Evolutionary conservation across 2,113 vertebrate genomes (phyloP).

Genomic region (Miniopterus natalensis): DNA sequence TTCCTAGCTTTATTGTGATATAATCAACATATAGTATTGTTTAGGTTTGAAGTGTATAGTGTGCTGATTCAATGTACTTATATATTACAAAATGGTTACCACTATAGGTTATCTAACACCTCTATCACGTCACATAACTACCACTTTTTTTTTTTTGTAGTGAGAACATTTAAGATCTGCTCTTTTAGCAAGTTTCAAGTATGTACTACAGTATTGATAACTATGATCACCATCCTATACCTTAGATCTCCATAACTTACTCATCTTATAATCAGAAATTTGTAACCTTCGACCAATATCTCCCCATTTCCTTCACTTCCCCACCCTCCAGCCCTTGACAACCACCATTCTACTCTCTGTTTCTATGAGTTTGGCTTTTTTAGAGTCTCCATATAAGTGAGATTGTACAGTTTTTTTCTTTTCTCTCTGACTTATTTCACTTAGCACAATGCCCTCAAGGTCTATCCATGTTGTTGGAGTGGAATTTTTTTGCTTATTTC

Average conservation of each 20-base stretch:
- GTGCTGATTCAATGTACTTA: not conserved
- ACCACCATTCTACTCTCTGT: not conserved
- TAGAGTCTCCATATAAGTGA: not conserved
- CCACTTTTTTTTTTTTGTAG: not conserved
- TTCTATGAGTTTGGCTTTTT: not conserved
- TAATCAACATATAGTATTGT: not conserved
- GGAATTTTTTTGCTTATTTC: not conserved
- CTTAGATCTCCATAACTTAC: not conserved
- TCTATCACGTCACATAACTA: no score
- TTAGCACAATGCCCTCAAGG: not conserved
- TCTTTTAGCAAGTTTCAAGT: not conserved
- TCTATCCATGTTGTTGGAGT: not conserved
- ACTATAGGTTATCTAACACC: fast-evolving
- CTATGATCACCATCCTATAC: fast-evolving
- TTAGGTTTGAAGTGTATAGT: not conserved
- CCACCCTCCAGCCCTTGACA: no score
- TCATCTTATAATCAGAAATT: not conserved
- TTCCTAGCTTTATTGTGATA: not conserved
- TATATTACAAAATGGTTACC: not conserved
- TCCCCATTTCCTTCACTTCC: not conserved
- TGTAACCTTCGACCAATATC: not conserved
- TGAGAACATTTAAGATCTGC: not conserved
- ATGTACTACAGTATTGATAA: not conserved
- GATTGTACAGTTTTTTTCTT: not conserved
- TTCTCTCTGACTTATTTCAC: not conserved